Evolutionary conservation across 2,888 invertebrate species (phyloP).

Genomic region (Plagodis pulveraria): DNA sequence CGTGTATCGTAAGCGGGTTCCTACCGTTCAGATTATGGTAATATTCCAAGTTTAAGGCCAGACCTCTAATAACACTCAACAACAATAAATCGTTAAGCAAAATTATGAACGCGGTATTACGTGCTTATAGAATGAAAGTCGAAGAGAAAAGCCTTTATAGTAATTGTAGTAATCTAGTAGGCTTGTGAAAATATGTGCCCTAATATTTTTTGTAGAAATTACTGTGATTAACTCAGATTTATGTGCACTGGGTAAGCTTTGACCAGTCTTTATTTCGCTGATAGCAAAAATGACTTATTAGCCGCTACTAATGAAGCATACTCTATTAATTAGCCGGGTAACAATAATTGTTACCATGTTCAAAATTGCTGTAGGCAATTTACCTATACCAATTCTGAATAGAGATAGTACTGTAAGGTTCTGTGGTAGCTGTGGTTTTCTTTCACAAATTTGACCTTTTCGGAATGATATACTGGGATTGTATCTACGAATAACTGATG

Average conservation of each 20-base stretch:
- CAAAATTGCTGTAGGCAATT: no score
- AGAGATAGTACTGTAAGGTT: no score
- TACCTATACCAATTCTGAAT: no score
- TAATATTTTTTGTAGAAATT: slow-evolving; percentile 23
- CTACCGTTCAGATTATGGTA: slow-evolving; percentile 2
- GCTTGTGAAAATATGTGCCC: slow-evolving; percentile 5
- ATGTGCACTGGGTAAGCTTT: slow-evolving; percentile 17
- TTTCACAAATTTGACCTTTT: no score
- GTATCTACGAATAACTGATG: no score
- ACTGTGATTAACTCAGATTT: slow-evolving; percentile 18
- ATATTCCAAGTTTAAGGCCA: slow-evolving; percentile 11
- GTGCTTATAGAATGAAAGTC: slow-evolving; percentile 25
- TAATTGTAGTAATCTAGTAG: neutral
- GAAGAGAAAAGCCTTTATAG: slow-evolving; percentile 15
- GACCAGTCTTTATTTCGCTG: slow-evolving; percentile 41
- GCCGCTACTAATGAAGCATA: slow-evolving; percentile 35
- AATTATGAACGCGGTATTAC: slow-evolving; percentile 6
- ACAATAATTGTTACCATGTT: no score
- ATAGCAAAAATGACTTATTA: slow-evolving; percentile 46
- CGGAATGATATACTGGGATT: no score
- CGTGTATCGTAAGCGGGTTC: neutral
- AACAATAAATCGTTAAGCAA: slow-evolving; percentile 17
- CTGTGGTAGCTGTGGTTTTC: no score
- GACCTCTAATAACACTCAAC: slow-evolving; percentile 5
- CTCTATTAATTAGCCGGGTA: slow-evolving; percentile 41